Evolutionary conservation across 2,888 invertebrate genomes (phyloP).

Genomic region (Pristionchus arcanus): DNA sequence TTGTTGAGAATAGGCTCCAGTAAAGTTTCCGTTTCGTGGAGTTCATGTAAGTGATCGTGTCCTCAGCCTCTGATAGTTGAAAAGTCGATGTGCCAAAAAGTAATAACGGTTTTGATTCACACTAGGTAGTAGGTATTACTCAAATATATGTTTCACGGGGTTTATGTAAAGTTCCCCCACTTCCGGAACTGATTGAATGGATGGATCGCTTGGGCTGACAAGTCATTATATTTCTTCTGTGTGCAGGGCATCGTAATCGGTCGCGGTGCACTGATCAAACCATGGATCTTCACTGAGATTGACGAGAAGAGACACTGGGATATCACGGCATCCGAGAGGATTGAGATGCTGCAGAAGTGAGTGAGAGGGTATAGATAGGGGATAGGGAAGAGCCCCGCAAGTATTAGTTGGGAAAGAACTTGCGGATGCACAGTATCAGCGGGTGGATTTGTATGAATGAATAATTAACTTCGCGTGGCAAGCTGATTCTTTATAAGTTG

Average conservation of each 20-base stretch:
- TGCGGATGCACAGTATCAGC: background rate
- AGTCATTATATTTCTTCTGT: background rate
- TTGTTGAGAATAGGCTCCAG: no score
- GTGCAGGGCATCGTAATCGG: constrained; percentile 77
- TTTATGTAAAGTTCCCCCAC: no score
- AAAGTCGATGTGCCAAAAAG: no score
- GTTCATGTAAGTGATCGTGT: no score
- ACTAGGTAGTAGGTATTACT: no score
- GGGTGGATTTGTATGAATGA: background rate
- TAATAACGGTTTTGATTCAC: no score
- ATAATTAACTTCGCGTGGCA: background rate
- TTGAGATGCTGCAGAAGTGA: constrained; percentile 86
- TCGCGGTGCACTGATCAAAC: constrained; percentile 96
- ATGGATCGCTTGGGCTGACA: no score
- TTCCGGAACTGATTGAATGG: no score
- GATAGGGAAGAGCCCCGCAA: background rate
- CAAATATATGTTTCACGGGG: no score
- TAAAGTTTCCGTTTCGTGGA: no score
- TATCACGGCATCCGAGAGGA: constrained; percentile 88
- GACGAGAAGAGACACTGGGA: constrained; percentile 93
- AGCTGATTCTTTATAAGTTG: background rate
- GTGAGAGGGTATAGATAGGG: background rate
- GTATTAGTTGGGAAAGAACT: background rate
- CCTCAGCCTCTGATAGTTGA: no score
- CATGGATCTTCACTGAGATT: constrained; percentile 98